These are phyloP conservation scores for Perdita meconis DNA, from an alignment of 2,888 invertebrate genomes.

Conservation along the genomic window DNA sequence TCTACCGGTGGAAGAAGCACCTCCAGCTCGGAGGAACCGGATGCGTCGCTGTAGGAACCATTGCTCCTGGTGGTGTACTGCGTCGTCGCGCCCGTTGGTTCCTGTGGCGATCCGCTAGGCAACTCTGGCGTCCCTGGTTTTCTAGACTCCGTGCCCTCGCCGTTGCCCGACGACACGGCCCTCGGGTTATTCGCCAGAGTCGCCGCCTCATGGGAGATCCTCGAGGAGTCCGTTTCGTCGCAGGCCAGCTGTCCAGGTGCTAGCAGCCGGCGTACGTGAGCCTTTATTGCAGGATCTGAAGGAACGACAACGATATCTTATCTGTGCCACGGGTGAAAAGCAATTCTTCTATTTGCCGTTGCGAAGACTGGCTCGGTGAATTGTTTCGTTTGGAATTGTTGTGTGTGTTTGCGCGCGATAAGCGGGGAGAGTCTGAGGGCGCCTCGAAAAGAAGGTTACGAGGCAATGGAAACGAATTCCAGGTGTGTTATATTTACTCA, in stretches of 20 bases:
- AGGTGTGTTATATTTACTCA: too few relatives aligned
- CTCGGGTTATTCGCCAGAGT: slow-evolving; percentile 66
- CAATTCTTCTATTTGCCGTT: background rate
- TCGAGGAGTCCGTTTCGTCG: slow-evolving; percentile 75
- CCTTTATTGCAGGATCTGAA: slow-evolving; percentile 95
- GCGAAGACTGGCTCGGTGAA: background rate
- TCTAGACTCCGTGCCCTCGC: slow-evolving; percentile 73
- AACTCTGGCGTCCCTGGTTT: slow-evolving; percentile 74
- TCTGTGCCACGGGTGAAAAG: slow-evolving; percentile 7
- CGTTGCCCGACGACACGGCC: slow-evolving; percentile 71
- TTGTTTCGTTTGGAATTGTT: background rate
- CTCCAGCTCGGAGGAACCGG: slow-evolving; percentile 84
- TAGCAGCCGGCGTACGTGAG: slow-evolving; percentile 90
- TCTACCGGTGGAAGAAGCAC: slow-evolving; percentile 82
- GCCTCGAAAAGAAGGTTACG: too few relatives aligned
- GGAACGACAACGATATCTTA: slow-evolving; percentile 33
- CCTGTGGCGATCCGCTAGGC: slow-evolving; percentile 74
- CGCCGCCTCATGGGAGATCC: slow-evolving; percentile 52
- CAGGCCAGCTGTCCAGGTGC: slow-evolving; percentile 85
- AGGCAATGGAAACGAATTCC: too few relatives aligned
- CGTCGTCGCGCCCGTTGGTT: slow-evolving; percentile 69
- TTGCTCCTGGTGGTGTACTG: slow-evolving; percentile 85
- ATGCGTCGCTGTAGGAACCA: slow-evolving; percentile 85
- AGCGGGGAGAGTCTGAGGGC: too few relatives aligned
- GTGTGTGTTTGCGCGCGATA: too few relatives aligned